These are phyloP conservation scores for Oscheius sp. DNA, from an alignment of 1,140 invertebrate genomes.

Conservation along the genomic window DNA sequence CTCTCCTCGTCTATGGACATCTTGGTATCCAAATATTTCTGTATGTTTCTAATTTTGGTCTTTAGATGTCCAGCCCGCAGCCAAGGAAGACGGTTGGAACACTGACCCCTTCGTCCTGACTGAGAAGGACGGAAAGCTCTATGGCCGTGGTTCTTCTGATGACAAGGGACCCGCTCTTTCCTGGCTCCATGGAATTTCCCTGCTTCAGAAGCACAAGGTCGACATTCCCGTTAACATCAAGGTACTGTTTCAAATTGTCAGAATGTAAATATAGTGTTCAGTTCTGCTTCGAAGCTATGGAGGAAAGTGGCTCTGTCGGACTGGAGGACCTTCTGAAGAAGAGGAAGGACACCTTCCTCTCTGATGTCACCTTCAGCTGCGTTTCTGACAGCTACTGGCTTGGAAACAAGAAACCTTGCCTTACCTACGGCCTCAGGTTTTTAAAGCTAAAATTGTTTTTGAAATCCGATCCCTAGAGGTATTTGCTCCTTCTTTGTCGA, in stretches of 20 bases:
- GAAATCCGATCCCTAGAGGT: constrained; percentile 70
- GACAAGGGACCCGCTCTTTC: constrained; percentile 80
- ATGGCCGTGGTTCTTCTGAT: constrained; percentile 85
- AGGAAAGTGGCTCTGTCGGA: constrained; percentile 92
- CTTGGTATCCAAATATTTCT: constrained; percentile 80
- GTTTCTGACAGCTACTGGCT: constrained; percentile 99
- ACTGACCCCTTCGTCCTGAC: constrained; percentile 87
- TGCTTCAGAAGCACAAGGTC: constrained; percentile 72
- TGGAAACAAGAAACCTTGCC: constrained; percentile 89
- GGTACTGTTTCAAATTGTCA: constrained; percentile 62
- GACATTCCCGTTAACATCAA: constrained; percentile 87
- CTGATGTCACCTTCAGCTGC: constrained; percentile 85
- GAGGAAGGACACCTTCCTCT: constrained; percentile 72
- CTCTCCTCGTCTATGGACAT: constrained; percentile 91
- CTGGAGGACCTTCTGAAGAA: constrained; percentile 79
- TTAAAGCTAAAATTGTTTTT: not conserved
- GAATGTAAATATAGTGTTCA: constrained; percentile 60
- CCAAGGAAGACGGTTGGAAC: constrained; percentile 80
- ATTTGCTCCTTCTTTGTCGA: constrained; percentile 88
- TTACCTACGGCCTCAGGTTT: constrained; percentile 86
- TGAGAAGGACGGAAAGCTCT: constrained; percentile 84
- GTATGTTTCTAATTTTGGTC: not conserved
- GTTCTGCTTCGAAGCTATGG: constrained; percentile 99
- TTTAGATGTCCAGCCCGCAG: constrained; percentile 70
- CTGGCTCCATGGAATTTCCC: constrained; percentile 90